Evolutionary conservation across 2,888 invertebrate genomes (phyloP).

Genomic region (Bombylius major): DNA sequence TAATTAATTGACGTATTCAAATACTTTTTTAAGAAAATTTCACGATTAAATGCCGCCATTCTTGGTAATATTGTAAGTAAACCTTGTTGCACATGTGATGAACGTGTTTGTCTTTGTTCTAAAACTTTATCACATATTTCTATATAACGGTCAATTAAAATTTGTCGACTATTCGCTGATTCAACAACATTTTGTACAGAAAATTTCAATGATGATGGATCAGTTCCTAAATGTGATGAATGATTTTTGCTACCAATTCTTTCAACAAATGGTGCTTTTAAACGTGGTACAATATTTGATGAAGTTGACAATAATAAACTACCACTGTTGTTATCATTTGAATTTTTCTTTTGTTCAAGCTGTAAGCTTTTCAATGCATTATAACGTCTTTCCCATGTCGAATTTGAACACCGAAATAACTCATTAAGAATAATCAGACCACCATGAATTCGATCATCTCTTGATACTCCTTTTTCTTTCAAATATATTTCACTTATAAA

Average conservation of each 20-base stretch:
- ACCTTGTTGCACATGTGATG: constrained; percentile 73
- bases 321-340: constrained; percentile 8
- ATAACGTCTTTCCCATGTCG: constrained; percentile 72
- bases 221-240: constrained; percentile 21
- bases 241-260: constrained; percentile 27
- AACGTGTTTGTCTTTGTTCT: constrained; percentile 59
- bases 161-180: constrained; percentile 71
- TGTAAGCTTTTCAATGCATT: constrained; percentile 53
- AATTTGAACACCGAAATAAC: constrained; percentile 78
- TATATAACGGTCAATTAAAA: constrained; percentile 73
- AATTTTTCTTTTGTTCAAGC: constrained; percentile 27
- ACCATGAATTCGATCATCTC: constrained; percentile 87
- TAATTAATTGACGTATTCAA: constrained; percentile 63
- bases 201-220: constrained; percentile 23
- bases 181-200: constrained; percentile 52
- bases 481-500: constrained; percentile 50
- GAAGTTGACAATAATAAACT: constrained; percentile 19
- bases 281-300: constrained; percentile 33
- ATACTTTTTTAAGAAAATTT: constrained; percentile 63
- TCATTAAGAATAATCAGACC: constrained; percentile 89
- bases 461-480: constrained; percentile 64
- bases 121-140: constrained; percentile 65
- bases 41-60: constrained; percentile 83
- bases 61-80: constrained; percentile 79
- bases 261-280: constrained; percentile 38